Evolutionary conservation across 2,113 vertebrate genomes (phyloP).

Genomic region (Echinops telfairi): DNA sequence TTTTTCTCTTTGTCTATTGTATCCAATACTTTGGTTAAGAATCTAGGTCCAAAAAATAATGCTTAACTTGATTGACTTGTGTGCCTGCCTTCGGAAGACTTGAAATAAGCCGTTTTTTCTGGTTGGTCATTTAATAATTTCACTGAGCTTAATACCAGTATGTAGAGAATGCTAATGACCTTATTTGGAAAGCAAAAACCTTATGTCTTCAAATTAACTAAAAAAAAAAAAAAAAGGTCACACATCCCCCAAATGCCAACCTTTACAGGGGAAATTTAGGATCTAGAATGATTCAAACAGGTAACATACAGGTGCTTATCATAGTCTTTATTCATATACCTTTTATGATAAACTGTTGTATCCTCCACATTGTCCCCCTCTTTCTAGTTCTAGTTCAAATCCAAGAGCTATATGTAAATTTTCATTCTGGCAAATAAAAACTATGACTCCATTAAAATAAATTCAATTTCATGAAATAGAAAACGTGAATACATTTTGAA

Average conservation of each 20-base stretch:
- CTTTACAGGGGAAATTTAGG: background rate
- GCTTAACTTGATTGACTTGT: background rate
- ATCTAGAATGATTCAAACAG: background rate
- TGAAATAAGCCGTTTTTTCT: background rate
- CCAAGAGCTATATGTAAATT: background rate
- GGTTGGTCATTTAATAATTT: background rate
- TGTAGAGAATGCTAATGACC: background rate
- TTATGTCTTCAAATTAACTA: slow-evolving; percentile 26
- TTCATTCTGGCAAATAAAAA: background rate
- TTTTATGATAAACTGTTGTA: slow-evolving; percentile 15
- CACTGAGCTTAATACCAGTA: background rate
- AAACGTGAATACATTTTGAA: background rate
- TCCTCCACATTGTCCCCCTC: background rate
- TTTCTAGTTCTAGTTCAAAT: background rate
- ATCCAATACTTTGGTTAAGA: background rate
- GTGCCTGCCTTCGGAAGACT: background rate
- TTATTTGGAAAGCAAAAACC: background rate
- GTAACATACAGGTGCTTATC: background rate
- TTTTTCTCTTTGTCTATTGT: background rate
- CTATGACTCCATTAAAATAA: background rate
- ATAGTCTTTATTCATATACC: background rate
- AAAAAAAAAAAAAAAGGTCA: slow-evolving; percentile 45
- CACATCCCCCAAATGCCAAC: background rate
- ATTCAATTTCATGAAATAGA: slow-evolving; percentile 55
- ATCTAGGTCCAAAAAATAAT: background rate